Base-by-base conservation (phyloP, 30 jellyfish, hydroid and myxozoan species). In the Turritopsis dohrnii region DNA sequence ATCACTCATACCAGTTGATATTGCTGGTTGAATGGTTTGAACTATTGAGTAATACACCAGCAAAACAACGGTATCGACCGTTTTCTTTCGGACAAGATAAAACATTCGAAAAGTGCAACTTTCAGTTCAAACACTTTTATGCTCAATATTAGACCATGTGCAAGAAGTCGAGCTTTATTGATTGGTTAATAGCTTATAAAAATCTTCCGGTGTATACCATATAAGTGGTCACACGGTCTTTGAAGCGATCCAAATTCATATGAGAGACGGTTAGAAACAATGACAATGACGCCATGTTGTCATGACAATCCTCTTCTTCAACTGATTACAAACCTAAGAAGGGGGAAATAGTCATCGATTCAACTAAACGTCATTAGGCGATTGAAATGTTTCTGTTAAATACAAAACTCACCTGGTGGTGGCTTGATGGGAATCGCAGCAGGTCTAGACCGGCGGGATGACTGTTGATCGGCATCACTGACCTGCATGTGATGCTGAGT, bases 371-470 rank as follows among this genome's bases (percentile, higher is more conserved):
- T n/a, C n/a, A n/a, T n/a, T n/a, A n/a, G n/a, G n/a, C n/a, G n/a
- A n/a, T n/a, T n/a, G n/a, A n/a, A n/a, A n/a, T n/a, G n/a, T n/a
- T n/a, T n/a, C n/a, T n/a, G n/a, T n/a, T n/a, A 27, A 7, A 23
- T 7, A 69, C 22, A 7, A 69, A 21, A 87, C 88, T 20, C 16
- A 84, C 96, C 97, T 82, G 97, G 97, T 0, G 97, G 97, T 19
- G 97, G 96, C 65, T 83, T 90, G 23, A 90, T 90, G 1, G 97
- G 97, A 82, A 90, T 90, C 16, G 97, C 97, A 5, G 97, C 93
- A 0, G 96, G 86, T 73, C 97, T 72, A 24, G 82, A 71, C 31
- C 82, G 84, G 53, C 95, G 54, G 30, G 30, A 8, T 69, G 28
- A 21, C 16, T 69, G 77, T 65, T 85, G 96, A 16, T 85, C 90